These are phyloP conservation scores for Zhuqinia jingwanae DNA, from an alignment of 2,888 invertebrate species.

Conservation along the genomic window DNA sequence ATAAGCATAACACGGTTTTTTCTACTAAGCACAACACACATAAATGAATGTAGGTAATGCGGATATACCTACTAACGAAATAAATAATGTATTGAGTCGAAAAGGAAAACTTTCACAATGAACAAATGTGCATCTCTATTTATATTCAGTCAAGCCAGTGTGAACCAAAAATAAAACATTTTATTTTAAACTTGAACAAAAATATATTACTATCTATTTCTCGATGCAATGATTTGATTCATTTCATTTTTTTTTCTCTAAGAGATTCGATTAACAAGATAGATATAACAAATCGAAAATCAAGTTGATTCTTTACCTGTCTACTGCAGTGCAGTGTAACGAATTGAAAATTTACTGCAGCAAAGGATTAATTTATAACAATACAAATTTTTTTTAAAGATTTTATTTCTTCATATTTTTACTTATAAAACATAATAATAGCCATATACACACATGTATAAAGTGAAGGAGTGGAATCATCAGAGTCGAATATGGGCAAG, in stretches of 20 bases:
- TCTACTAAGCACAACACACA: too few relatives aligned
- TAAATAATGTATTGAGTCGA: constrained; percentile 39
- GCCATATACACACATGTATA: not conserved
- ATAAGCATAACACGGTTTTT: not conserved
- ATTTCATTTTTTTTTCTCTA: not conserved
- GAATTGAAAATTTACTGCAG: not conserved
- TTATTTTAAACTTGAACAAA: constrained; percentile 31
- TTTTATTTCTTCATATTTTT: not conserved
- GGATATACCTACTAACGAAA: constrained; percentile 17
- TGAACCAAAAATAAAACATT: constrained; percentile 12
- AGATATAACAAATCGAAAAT: not conserved
- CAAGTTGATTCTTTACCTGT: not conserved
- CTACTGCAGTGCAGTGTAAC: not conserved
- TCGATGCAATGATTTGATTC: constrained; percentile 21
- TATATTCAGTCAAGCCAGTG: not conserved
- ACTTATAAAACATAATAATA: not conserved
- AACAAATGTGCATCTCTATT: too few relatives aligned
- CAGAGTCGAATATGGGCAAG: constrained; percentile 13
- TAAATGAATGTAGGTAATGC: too few relatives aligned
- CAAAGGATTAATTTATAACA: not conserved
- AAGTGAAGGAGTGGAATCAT: not conserved
- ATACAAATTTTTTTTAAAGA: not conserved
- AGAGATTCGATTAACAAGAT: constrained; percentile 9
- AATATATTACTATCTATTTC: not conserved
- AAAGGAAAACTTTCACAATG: constrained; percentile 35